Base-by-base conservation (phyloP, 2,113 vertebrate species). In the Platycercus adscitus region DNA sequence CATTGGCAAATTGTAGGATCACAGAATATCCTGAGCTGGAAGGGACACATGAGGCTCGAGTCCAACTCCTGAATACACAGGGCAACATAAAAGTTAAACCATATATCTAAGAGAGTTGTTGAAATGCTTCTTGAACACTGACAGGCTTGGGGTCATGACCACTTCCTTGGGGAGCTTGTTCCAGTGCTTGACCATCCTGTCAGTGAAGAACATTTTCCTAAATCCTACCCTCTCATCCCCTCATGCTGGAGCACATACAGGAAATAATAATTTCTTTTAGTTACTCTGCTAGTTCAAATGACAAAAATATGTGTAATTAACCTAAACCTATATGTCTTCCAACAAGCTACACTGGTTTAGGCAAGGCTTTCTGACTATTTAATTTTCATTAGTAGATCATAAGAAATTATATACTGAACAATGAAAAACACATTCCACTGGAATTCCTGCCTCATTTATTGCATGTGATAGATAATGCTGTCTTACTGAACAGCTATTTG, bases 401-500 rank as follows among this genome's bases (percentile, higher is more conserved):
- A 81, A 56, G 47, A 87, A 92, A 89, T 56, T 60, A 61, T 8
- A 64, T 33, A 19, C n/a, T 77, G 50, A 79, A 58, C 14, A 71
- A 68, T 10, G 11, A 65, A 91, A 82, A 88, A 69, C 35, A 0
- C 13, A 93, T 81, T 75, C 14, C 33, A 56, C 46, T 91, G 53
- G 23, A 89, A 92, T 65, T 89, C 60, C 39, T 55, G 72, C 35
- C 35, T 78, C 35, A 79, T 89, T 91, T 64, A 78, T 75, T 78
- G 52, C 52, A 60, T 6, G 5, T n/a, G 76, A 93, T 11, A 90
- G 77, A 95, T 68, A 91, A 84, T 18, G 44, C 65, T 79, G 55
- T 60, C 52, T 95, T 92, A 93, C 95, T 92, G 77, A 95, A 81
- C 47, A 93, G 44, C 77, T 87, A 95, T 87, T 92, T 92, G 83